Evolutionary conservation across 30 jellyfish, hydroid and myxozoan species (phyloP), one percentile per base, ranked within the genome.

Genomic region (Aurelia aurita complex sp. Pacific): DNA sequence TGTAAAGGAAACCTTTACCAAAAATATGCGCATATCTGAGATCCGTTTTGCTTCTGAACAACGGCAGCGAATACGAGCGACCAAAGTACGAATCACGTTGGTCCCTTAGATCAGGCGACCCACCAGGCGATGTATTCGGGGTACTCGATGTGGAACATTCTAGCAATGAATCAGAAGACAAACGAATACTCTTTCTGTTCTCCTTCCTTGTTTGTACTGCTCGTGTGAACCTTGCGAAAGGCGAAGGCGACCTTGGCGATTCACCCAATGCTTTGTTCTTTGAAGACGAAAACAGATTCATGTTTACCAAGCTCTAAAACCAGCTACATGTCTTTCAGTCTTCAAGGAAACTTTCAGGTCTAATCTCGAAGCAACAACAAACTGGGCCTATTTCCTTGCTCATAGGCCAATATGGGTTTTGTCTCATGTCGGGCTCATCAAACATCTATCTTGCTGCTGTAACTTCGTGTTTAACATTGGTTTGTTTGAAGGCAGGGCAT

Each of bases 201-300:
- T 79, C 53, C 81, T 79, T 79, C 89, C 89, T 79, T 46, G 89
- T 79, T 79, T 79, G 80, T 15, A 74, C 80, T 10, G 79, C 89
- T 15, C 77, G 80, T 10, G 80, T 66, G 17, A 79, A 16, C 11
- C 80, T 67, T 64, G 89, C 89, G 10, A 79, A 73, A 12, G 89
- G 89, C 43, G 89, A 79, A 1, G 89, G 89, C 0, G 89, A 66
- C 42, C 74, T 62, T 2, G 57, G 29, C 16, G 80, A 64, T 15
- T 52, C 89, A 46, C 54, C 63, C 34, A 5, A 6, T 14, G 61
- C 33, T 16, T 64, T 79, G 61, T 51, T 79, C 80, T 79, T 79
- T 79, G 89, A 77, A 17, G 89, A 77, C 18, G 79, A 64, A 66
- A 79, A 79, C 33, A 66, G n/a, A 43, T 67, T 79, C 89, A 79